Base-by-base conservation (phyloP, 2,888 invertebrate species). In the Polydrusus pterygomalis region DNA sequence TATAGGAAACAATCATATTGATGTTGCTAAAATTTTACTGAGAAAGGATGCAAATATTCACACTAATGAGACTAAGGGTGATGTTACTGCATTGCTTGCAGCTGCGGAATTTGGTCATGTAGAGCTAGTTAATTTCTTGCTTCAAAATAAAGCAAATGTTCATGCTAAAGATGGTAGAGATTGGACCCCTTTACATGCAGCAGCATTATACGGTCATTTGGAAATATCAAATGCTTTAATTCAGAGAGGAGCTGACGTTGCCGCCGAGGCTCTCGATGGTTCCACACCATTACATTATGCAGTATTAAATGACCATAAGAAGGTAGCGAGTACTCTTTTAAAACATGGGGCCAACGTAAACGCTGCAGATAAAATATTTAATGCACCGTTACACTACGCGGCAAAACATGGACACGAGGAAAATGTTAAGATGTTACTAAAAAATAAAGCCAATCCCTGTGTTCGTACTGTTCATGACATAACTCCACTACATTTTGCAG, bases 101-200 rank as follows among this genome's bases (percentile, higher is more conserved):
- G 91, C 91, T 7, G 90, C 91, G 0, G 91, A 91, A 81, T 87
- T 87, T 80, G 85, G 87, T 1, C 88, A 87, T 54, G 68, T 79
- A 1, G 82, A 87, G 15, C 84, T 89, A 77, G 84, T 90, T 1
- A 73, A 86, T 49, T 34, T 34, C 9, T 34, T 34, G 34, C 34
- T 34, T 9, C 34, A 83, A 5, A 56, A 80, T 84, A 89, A 88
- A 18, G 89, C 88, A 10, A 83, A 86, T 51, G 87, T 91, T 11
- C 89, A 92, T 83, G 86, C 89, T n/a, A 84, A 70, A 62, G 65
- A 75, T 51, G 51, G 51, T 20, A 15, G 54, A 25, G 51, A 15
- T 5, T 20, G 15, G 20, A 77, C 43, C 3, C 45, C 77, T 5
- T 58, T 77, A 51, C 64, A 62, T 54, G 7, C 58, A 20, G 73